phyloP scores from a whole-genome alignment of 2,888 invertebrate genomes.

The Heteromurus nitidus region DNA sequence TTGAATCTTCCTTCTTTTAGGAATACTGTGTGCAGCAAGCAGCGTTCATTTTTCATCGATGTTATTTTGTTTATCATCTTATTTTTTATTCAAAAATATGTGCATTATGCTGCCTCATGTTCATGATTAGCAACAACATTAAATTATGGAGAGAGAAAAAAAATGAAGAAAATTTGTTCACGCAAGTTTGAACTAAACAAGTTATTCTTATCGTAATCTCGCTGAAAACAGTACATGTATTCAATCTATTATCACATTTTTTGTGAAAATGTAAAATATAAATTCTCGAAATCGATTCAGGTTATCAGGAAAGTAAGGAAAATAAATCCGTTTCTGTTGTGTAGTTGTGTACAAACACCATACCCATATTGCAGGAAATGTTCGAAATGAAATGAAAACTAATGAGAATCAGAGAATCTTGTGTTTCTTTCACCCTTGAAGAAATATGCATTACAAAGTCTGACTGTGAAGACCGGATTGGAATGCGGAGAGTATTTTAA shows the following conservation, averaged over 20 bases:
- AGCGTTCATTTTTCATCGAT: too few relatives aligned
- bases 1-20: background rate
- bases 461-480: conserved; percentile 2
- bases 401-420: too few relatives aligned
- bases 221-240: background rate
- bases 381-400: too few relatives aligned
- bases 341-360: too few relatives aligned
- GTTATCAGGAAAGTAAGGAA: conserved; percentile 26
- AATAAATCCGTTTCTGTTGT: too few relatives aligned
- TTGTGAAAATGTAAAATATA: conserved; percentile 12
- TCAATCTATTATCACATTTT: conserved; percentile 17
- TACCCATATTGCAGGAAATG: too few relatives aligned
- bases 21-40: too few relatives aligned
- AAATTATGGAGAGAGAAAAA: background rate
- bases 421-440: too few relatives aligned
- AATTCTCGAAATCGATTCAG: conserved; percentile 27
- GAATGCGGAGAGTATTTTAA: conserved; percentile 30
- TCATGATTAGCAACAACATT: background rate
- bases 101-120: background rate
- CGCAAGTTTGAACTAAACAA: too few relatives aligned
- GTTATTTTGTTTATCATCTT: background rate
- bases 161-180: too few relatives aligned
- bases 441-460: background rate
- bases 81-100: background rate
- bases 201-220: too few relatives aligned